A percentile compares a stretch with the other conserved stretches of the same genome.
phyloP scores from a whole-genome alignment of 1,140 invertebrate genomes.

The Metaphire vulgaris region DNA sequence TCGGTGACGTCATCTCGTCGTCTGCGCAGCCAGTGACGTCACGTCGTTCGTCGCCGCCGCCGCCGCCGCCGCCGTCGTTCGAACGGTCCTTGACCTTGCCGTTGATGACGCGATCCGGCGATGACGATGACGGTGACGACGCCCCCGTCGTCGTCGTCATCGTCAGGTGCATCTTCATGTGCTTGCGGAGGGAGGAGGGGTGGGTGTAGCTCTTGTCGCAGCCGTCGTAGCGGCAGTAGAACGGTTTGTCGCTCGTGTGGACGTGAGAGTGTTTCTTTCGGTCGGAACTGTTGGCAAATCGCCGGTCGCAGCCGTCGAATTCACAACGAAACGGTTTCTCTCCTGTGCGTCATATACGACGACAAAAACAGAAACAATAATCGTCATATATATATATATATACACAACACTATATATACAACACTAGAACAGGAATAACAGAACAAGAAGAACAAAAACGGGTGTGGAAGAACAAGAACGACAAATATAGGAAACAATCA shows the following conservation, averaged over 20 bases:
- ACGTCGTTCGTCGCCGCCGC: not conserved
- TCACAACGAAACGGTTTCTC: constrained; percentile 97
- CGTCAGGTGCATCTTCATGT: constrained; percentile 26
- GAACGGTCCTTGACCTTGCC: not conserved
- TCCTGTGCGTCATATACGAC: too few relatives aligned
- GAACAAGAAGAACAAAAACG: too few relatives aligned
- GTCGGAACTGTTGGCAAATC: constrained; percentile 93
- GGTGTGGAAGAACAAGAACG: too few relatives aligned
- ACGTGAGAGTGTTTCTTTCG: constrained; percentile 96
- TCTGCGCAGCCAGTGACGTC: not conserved
- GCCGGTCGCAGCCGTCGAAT: constrained; percentile 82
- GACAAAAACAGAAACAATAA: too few relatives aligned
- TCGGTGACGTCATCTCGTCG: not conserved
- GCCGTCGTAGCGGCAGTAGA: constrained; percentile 84
- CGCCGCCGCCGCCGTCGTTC: not conserved
- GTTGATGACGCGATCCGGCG: not conserved
- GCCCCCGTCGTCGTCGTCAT: not conserved
- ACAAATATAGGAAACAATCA: too few relatives aligned
- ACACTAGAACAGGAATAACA: too few relatives aligned
- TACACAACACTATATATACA: too few relatives aligned
- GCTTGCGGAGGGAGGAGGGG: constrained; percentile 77
- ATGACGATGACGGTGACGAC: constrained; percentile 3
- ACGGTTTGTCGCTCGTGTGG: constrained; percentile 95
- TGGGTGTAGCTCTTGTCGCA: constrained; percentile 97
- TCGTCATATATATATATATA: too few relatives aligned